A percentile compares a stretch with the other conserved stretches of the same genome.
Evolutionary conservation across 92 coral and sea anemone species (phyloP).

Genomic region (Heteractis magnifica): DNA sequence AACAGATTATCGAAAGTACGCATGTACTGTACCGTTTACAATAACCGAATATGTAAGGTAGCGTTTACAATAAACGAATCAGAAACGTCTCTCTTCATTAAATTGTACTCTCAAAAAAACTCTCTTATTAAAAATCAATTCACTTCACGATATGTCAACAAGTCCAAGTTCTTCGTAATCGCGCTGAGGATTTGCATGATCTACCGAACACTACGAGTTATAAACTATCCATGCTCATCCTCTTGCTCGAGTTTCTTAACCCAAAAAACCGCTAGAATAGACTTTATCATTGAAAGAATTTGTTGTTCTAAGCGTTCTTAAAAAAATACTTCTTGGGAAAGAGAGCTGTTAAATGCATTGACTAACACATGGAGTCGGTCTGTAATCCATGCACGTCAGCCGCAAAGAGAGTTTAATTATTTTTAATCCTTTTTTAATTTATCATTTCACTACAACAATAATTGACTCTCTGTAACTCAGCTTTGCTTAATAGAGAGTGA

Average conservation of each 20-base stretch:
- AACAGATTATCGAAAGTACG: neutral
- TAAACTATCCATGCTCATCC: neutral
- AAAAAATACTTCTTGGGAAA: neutral
- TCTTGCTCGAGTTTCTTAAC: neutral
- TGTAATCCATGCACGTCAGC: neutral
- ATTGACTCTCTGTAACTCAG: neutral
- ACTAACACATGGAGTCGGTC: neutral
- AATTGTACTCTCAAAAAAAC: neutral
- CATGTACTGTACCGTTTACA: neutral
- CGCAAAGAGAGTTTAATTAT: neutral
- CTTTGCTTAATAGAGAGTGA: neutral
- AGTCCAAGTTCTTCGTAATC: neutral
- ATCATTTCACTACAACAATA: neutral
- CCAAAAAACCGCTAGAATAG: neutral
- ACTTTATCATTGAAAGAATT: neutral
- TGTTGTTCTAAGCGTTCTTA: neutral
- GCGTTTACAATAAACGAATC: neutral
- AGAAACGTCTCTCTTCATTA: neutral
- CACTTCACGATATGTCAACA: neutral
- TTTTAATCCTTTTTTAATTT: neutral
- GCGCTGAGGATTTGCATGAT: too few relatives aligned
- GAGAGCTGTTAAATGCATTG: neutral
- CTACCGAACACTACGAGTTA: neutral
- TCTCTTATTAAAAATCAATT: conserved; percentile 3
- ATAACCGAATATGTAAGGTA: neutral